Evolutionary conservation across 1,140 invertebrate species (phyloP).

Genomic region (Vanessa tameamea): DNA sequence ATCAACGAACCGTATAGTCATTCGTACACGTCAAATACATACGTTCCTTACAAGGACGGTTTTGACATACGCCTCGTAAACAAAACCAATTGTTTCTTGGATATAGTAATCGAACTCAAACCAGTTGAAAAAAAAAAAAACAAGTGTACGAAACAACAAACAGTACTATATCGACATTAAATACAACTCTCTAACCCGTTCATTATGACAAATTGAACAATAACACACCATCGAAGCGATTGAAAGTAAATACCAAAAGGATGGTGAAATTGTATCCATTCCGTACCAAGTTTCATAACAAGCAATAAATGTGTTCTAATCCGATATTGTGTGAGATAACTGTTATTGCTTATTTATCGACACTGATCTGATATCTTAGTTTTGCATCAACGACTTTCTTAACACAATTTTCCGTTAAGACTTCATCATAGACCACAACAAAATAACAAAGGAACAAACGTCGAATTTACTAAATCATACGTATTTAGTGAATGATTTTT

Average conservation of each 20-base stretch:
- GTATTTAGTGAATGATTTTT: too few relatives aligned
- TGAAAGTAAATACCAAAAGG: slow-evolving; percentile 42
- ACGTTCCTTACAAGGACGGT: too few relatives aligned
- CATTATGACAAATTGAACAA: slow-evolving; percentile 48
- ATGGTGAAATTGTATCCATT: slow-evolving; percentile 39
- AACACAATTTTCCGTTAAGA: background rate
- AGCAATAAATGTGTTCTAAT: slow-evolving; percentile 25
- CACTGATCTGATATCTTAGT: background rate
- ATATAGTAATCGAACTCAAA: too few relatives aligned
- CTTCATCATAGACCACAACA: background rate
- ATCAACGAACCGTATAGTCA: too few relatives aligned
- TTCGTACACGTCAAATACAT: too few relatives aligned
- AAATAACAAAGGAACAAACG: too few relatives aligned
- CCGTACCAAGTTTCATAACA: slow-evolving; percentile 44
- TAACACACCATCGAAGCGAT: slow-evolving; percentile 36
- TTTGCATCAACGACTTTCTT: background rate
- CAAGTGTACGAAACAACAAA: too few relatives aligned
- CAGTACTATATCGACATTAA: too few relatives aligned
- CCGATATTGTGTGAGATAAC: slow-evolving; percentile 1
- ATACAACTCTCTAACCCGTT: slow-evolving; percentile 4
- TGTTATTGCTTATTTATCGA: slow-evolving; percentile 15
- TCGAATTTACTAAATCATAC: too few relatives aligned
- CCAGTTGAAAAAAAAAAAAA: too few relatives aligned
- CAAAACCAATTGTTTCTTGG: too few relatives aligned
- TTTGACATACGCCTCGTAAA: too few relatives aligned